Evolutionary conservation across 2,113 vertebrate genomes (phyloP).

Genomic region (Ammodytes dubius): DNA sequence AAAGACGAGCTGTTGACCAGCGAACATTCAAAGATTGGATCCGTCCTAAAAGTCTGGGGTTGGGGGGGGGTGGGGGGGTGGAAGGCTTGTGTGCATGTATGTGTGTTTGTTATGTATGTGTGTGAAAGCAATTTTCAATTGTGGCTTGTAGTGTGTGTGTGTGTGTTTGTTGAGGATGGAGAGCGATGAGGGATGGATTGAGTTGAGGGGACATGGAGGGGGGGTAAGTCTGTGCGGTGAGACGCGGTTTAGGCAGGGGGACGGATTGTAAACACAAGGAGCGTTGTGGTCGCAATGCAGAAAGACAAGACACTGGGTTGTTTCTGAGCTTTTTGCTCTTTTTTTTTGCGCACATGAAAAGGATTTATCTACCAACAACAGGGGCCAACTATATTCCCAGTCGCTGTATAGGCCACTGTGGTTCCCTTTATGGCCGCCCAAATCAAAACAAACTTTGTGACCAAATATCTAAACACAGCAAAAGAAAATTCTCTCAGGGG

Average conservation of each 20-base stretch:
- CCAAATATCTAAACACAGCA: slow-evolving; percentile 76
- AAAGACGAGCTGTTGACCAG: slow-evolving; percentile 82
- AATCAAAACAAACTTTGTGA: slow-evolving; percentile 80
- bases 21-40: slow-evolving; percentile 68
- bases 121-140: slow-evolving; percentile 63
- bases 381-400: slow-evolving; percentile 68
- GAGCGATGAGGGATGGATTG: slow-evolving; percentile 65
- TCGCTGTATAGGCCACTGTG: slow-evolving; percentile 69
- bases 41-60: slow-evolving; percentile 52
- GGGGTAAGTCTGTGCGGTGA: slow-evolving; percentile 53
- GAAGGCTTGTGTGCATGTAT: slow-evolving; percentile 19
- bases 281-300: slow-evolving; percentile 65
- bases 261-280: slow-evolving; percentile 67
- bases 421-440: slow-evolving; percentile 68
- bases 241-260: slow-evolving; percentile 56
- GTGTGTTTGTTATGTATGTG: slow-evolving; percentile 26
- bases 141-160: slow-evolving; percentile 57
- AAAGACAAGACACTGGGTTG: slow-evolving; percentile 72
- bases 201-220: slow-evolving; percentile 40
- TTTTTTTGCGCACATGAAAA: slow-evolving; percentile 56
- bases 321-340: slow-evolving; percentile 58
- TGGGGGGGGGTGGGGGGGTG: background rate
- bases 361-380: slow-evolving; percentile 68
- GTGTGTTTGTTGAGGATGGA: slow-evolving; percentile 33
- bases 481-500: slow-evolving; percentile 52